These are phyloP conservation scores for Xylota sylvarum DNA, from an alignment of 2,888 invertebrate genomes.

Conservation along the genomic window DNA sequence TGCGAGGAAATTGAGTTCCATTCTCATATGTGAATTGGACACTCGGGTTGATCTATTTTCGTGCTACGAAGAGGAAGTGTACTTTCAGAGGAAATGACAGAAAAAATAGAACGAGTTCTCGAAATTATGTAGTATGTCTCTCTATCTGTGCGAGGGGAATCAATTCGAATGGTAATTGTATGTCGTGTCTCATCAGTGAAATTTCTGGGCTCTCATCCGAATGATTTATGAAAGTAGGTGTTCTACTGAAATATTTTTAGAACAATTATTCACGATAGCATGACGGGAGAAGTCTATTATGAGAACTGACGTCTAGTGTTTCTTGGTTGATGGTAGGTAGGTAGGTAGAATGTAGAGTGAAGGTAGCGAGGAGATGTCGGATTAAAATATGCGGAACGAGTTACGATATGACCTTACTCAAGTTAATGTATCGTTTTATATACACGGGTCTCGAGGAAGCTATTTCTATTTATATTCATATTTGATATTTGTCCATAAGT, in stretches of 20 bases:
- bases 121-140: conserved; percentile 17
- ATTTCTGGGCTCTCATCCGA: conserved; percentile 48
- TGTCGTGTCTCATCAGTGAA: conserved; percentile 45
- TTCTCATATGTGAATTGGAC: conserved; percentile 41
- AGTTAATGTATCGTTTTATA: not conserved
- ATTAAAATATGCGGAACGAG: conserved; percentile 25
- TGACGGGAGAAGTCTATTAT: conserved; percentile 46
- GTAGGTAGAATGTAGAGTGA: not conserved
- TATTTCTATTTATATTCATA: no score
- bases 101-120: conserved; percentile 19
- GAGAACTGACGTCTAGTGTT: conserved; percentile 29
- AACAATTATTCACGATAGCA: conserved; percentile 64
- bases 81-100: conserved; percentile 24
- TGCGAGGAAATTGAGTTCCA: conserved; percentile 60
- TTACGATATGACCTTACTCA: not conserved
- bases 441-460: not conserved
- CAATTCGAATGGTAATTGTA: conserved; percentile 21
- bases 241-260: conserved; percentile 69
- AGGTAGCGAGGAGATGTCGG: not conserved
- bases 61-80: conserved; percentile 5
- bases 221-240: conserved; percentile 70
- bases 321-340: conserved; percentile 14
- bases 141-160: not conserved
- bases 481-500: no score
- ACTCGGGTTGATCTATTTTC: conserved; percentile 28